Base-by-base conservation (phyloP, 53 echinoderm and acorn worm genomes). In the Apostichopus leukothele region DNA sequence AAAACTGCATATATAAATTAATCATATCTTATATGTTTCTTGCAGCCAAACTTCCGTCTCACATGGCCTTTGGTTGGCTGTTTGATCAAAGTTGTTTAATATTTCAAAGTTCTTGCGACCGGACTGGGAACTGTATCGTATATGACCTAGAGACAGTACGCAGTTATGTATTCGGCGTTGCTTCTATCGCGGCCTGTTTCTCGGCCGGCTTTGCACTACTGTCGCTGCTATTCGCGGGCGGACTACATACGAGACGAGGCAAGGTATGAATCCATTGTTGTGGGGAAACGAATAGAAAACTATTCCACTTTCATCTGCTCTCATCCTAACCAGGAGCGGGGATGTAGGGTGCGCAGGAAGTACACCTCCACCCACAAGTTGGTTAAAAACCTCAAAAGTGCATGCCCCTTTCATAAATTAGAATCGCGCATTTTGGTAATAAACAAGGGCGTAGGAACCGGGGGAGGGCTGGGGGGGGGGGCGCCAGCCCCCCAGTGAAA, bases 61-160 rank as follows among this genome's bases (percentile, higher is more conserved):
- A 71, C 71, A 18, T 71, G 71, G 71, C 18, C 5, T 71, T 16
- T 71, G 71, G 71, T 71, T 71, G 71, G 71, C 20, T 71, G 71
- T 71, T 71, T 71, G 71, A 71, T 18, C 71, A 71, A 71, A 71
- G 71, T 71, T 71, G 71, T n/a, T 71, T 71, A 1, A 1, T 71
- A 71, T 71, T 71, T 71, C 71, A 71, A 13, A 71, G n/a, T 71
- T 71, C 71, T 14, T 71, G 71, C 18, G 18, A 71, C n/a, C 71
- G 18, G 18, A 71, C 71, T 6, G 71, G 71, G 13, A 71, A 71
- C 20, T 71, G 71, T 16, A 18, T 71, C 71, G 14, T 71, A 1
- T 71, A 71, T n/a, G 71, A 71, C 21, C 71, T 19, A 1, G 16
- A 19, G 18, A 14, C 18, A 18, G 71, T 71, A 6, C 71, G 71